Conservation (phyloP, 2,113 vertebrate species). For the Engraulis encrasicolus region DNA sequence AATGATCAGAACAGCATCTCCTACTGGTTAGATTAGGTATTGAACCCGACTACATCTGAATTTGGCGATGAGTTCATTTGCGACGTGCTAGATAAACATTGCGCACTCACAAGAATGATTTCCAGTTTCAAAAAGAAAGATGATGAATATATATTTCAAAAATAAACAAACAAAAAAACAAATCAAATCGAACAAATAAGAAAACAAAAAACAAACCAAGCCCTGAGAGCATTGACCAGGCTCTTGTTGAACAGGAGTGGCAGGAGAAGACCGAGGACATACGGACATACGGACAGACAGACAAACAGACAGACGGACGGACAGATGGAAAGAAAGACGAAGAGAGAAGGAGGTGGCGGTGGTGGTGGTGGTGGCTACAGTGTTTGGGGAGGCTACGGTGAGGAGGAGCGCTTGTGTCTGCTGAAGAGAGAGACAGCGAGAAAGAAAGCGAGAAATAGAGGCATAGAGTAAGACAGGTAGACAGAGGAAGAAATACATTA, state of each 20-base stretch:
- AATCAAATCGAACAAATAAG: no score
- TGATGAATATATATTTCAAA: background rate
- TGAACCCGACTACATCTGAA: background rate
- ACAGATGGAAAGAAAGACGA: background rate
- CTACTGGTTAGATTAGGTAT: background rate
- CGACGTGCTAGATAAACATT: background rate
- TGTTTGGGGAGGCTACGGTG: background rate
- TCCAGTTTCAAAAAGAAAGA: background rate
- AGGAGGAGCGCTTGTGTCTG: slow-evolving; percentile 67
- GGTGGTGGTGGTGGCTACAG: background rate
- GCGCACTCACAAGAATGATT: background rate
- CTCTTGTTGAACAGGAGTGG: background rate
- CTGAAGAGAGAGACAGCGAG: no score
- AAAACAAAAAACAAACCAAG: background rate
- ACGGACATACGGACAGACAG: no score
- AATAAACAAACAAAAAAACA: background rate
- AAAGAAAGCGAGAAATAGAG: no score
- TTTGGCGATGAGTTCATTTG: background rate
- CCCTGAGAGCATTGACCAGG: slow-evolving; percentile 11
- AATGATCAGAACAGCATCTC: background rate
- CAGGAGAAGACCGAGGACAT: background rate
- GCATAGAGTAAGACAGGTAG: no score
- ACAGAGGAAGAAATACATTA: no score
- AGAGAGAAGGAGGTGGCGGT: background rate
- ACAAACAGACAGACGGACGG: background rate